Percentiles rank a stretch among this genome's conserved stretches.
These are phyloP conservation scores for Drosophila testacea DNA, from an alignment of 2,888 invertebrate species.

Conservation along the genomic window DNA sequence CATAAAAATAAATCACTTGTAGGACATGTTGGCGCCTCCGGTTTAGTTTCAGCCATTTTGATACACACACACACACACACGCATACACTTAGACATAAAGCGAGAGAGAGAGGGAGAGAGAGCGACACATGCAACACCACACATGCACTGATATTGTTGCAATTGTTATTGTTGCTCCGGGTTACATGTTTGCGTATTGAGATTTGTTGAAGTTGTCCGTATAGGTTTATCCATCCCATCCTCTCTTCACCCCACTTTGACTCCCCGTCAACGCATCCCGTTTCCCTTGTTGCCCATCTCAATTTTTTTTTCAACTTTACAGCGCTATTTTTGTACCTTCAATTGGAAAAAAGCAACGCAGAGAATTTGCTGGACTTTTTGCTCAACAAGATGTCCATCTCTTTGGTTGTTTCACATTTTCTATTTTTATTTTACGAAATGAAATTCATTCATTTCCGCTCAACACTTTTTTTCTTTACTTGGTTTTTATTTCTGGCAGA, in stretches of 20 bases:
- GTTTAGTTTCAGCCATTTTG: conserved; percentile 69
- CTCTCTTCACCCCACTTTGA: neutral
- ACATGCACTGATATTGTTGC: conserved; percentile 18
- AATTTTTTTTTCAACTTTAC: conserved; percentile 30
- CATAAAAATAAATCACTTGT: conserved; percentile 84
- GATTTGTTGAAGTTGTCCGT: conserved; percentile 71
- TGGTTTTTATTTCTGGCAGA: neutral
- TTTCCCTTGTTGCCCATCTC: neutral
- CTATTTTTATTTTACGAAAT: conserved; percentile 25
- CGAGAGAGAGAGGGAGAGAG: neutral
- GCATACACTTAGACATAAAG: conserved; percentile 6
- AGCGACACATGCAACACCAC: neutral
- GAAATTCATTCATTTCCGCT: conserved; percentile 46
- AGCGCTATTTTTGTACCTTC: conserved; percentile 48
- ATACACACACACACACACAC: conserved; percentile 41
- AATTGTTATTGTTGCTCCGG: conserved; percentile 53
- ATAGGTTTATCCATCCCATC: conserved; percentile 46
- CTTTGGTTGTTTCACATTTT: conserved; percentile 29
- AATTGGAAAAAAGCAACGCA: conserved; percentile 36
- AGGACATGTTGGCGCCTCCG: conserved; percentile 84
- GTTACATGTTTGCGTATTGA: conserved; percentile 67
- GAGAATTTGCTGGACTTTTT: conserved; percentile 37
- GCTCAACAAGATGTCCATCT: neutral
- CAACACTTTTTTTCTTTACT: conserved; percentile 5
- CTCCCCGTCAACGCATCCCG: neutral